These are phyloP conservation scores for Apis cerana DNA, from an alignment of 1,140 invertebrate species.

Conservation along the genomic window DNA sequence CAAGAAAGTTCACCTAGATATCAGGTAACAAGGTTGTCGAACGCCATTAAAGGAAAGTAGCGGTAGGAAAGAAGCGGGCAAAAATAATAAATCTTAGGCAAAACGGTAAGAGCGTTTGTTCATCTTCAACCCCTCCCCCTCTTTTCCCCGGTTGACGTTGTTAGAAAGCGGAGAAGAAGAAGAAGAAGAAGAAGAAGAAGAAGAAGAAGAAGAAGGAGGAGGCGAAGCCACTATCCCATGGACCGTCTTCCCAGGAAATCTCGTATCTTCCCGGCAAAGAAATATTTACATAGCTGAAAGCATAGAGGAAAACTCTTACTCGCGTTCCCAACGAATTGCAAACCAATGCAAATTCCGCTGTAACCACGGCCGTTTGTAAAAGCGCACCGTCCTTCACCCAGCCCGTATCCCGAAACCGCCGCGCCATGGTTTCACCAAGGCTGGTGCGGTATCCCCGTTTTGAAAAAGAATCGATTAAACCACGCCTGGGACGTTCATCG, in stretches of 20 bases:
- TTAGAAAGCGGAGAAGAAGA: neutral
- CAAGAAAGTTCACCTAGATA: slow-evolving; percentile 1
- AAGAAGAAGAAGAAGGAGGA: no score
- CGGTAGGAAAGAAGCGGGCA: neutral
- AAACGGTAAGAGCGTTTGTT: slow-evolving; percentile 40
- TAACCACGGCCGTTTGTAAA: slow-evolving; percentile 10
- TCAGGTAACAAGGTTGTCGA: slow-evolving; percentile 19
- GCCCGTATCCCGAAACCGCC: neutral
- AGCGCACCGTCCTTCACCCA: slow-evolving; percentile 1
- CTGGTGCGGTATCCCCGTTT: neutral
- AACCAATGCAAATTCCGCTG: slow-evolving; percentile 53
- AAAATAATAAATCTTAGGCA: slow-evolving; percentile 37
- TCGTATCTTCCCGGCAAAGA: slow-evolving; percentile 46
- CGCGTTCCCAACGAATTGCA: slow-evolving; percentile 45
- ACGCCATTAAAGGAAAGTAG: slow-evolving; percentile 11
- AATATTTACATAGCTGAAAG: slow-evolving; percentile 55
- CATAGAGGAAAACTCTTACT: slow-evolving; percentile 52
- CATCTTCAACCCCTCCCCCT: slow-evolving; percentile 18
- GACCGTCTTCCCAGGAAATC: slow-evolving; percentile 31
- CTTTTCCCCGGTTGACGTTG: slow-evolving; percentile 27
- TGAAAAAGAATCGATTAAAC: slow-evolving; percentile 41
- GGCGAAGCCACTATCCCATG: slow-evolving; percentile 24
- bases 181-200: neutral
- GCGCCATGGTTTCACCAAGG: neutral
- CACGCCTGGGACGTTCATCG: slow-evolving; percentile 27